Base-by-base conservation (phyloP, 2,888 invertebrate genomes). In the Drosophila picticornis region DNA sequence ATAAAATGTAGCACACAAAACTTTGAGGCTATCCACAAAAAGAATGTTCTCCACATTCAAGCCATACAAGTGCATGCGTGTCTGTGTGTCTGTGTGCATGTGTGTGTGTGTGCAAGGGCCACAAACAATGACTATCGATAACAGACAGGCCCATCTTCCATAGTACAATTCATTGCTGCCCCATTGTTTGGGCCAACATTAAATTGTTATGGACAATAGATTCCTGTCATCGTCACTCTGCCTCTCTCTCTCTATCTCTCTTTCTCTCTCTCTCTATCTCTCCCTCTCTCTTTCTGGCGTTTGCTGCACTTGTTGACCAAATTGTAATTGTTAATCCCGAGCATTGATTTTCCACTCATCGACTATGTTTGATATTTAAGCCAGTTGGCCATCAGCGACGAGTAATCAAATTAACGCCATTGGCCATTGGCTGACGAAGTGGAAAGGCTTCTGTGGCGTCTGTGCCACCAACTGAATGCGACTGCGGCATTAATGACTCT, bases 101-200 rank as follows among this genome's bases (percentile, higher is more conserved):
- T 51, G 16, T 65, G 34, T 31, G 43, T 11, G 11, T 50, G 64
- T 70, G 73, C 64, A 56, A 58, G 77, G 48, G 53, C 50, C 63
- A n/a, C 81, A 75, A 72, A 88, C 84, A 88, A 88, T 77, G 87
- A 81, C 76, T 81, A 86, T 85, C 84, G 84, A 88, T 81, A 74
- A 66, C 76, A 72, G 70, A 56, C 64, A 56, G 56, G 50, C 69
- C 13, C 72, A 53, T 67, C 73, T 67, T 67, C 73, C 63, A 57
- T 65, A 70, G 69, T 63, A 22, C 40, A 32, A 48, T 68, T 68
- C 66, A 67, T 55, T 40, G 48, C 38, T 50, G 27, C 16, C 31
- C 52, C 31, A 51, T 64, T 68, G 70, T 71, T 38, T 40, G 36
- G 68, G 22, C 29, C 59, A 53, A 61, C 71, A 87, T 81, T 84